A percentile compares a stretch with the other conserved stretches of the same genome.
Evolutionary conservation across 2,888 invertebrate genomes (phyloP).

Genomic region (Caenorhabditis zanzibari): DNA sequence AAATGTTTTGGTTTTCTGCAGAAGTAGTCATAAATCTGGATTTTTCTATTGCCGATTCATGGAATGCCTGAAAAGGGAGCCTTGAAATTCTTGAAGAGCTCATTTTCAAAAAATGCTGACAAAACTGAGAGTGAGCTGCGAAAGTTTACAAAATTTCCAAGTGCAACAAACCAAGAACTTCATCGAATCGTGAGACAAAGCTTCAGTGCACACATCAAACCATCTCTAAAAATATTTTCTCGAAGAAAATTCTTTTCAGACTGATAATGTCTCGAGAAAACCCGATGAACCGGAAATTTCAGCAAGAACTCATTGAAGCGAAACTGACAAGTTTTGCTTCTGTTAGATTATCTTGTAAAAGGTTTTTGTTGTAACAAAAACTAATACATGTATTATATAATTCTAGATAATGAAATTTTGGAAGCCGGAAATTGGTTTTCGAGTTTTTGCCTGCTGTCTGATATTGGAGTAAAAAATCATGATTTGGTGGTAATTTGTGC

Average conservation of each 20-base stretch:
- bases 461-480: background rate
- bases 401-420: background rate
- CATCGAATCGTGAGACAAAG: conserved; percentile 31
- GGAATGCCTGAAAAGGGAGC: too few relatives aligned
- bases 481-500: background rate
- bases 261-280: conserved; percentile 4
- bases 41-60: too few relatives aligned
- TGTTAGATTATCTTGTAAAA: background rate
- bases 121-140: background rate
- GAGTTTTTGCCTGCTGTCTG: conserved; percentile 5
- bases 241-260: conserved; percentile 10
- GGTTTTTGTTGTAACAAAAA: background rate
- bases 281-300: conserved; percentile 7
- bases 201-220: conserved; percentile 12
- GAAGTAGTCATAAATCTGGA: too few relatives aligned
- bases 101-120: conserved; percentile 35
- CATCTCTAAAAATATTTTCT: conserved; percentile 17
- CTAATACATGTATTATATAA: background rate
- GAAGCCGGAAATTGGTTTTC: conserved; percentile 29
- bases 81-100: too few relatives aligned
- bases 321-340: background rate
- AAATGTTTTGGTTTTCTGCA: background rate
- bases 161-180: conserved; percentile 40
- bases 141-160: background rate
- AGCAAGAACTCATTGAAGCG: background rate